Percentiles rank a stretch among this genome's conserved stretches.
Evolutionary conservation across 2,113 vertebrate genomes (phyloP).

Genomic region (Misgurnus mizolepis): DNA sequence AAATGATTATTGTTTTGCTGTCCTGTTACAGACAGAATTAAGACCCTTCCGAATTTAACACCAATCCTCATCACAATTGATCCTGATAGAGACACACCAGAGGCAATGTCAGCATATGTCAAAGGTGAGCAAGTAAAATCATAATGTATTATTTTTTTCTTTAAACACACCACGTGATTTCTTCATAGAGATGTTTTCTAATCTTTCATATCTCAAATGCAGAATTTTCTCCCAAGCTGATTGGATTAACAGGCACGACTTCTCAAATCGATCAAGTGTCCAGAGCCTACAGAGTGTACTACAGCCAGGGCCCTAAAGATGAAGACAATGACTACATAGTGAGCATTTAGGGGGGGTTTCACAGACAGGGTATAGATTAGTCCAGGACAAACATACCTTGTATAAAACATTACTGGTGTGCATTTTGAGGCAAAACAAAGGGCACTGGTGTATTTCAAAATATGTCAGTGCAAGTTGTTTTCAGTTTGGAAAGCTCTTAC

Average conservation of each 20-base stretch:
- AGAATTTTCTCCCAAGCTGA: slow-evolving; percentile 95
- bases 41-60: slow-evolving; percentile 84
- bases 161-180: neutral
- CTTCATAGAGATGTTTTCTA: neutral
- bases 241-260: slow-evolving; percentile 86
- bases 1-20: neutral
- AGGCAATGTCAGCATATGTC: slow-evolving; percentile 86
- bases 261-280: slow-evolving; percentile 83
- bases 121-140: slow-evolving; percentile 77
- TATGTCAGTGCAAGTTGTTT: too few species aligned
- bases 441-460: too few species aligned
- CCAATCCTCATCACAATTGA: slow-evolving; percentile 96
- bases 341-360: slow-evolving; percentile 66
- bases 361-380: too few species aligned
- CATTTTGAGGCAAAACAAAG: too few species aligned
- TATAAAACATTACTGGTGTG: too few species aligned
- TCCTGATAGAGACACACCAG: slow-evolving; percentile 85
- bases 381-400: too few species aligned
- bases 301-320: slow-evolving; percentile 93
- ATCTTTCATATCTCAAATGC: slow-evolving; percentile 11
- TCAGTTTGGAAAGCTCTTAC: too few species aligned
- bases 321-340: slow-evolving; percentile 97
- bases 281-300: slow-evolving; percentile 90
- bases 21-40: slow-evolving; percentile 79
- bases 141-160: neutral